Base-by-base conservation (phyloP, 2,113 vertebrate genomes). In the Limnothrissa miodon region DNA sequence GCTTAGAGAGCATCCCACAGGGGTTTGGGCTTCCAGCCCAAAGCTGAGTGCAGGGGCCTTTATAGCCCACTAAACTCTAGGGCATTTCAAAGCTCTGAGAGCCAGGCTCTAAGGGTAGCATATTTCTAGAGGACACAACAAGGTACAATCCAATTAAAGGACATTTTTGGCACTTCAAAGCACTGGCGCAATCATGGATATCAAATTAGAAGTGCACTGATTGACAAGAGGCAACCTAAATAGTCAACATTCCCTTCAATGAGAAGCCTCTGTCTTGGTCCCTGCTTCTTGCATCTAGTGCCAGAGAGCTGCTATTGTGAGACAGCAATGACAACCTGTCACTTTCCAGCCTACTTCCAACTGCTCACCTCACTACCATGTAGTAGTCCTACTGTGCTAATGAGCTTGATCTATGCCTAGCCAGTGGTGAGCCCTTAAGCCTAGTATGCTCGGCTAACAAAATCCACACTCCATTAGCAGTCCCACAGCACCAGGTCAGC, bases 1-100 rank as follows among this genome's bases (percentile, higher is more conserved):
- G 83, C 56, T 79, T 48, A 45, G n/a, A 48, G 42, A 56, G 51
- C 62, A 15, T 74, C 80, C 80, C 56, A 53, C 33, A 15, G 62
- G 80, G 78, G 44, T 39, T 66, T 70, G 81, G 78, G 81, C 81
- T 80, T 44, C 39, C 1, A n/a, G 79, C 82, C 66, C 82, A 62
- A 81, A 82, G 46, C 78, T 80, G 33, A 83, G 85, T 51, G 51
- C 33, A 84, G 45, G 66, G 66, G 66, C 66, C 66, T 74, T 74
- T 74, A 74, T 74, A 36, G 66, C 33, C 33, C 66, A 36, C 25
- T 74, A 74, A 74, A 74, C 66, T 33, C 66, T 74, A 33, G 66
- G 66, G 66, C 62, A 17, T 70, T 70, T 36, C 29, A 70, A 70
- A 70, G 62, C 29, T 29, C 33, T 74, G 66, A 74, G 33, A 74